Evolutionary conservation across 2,888 invertebrate genomes (phyloP).

Genomic region (Epistrophe eligans): DNA sequence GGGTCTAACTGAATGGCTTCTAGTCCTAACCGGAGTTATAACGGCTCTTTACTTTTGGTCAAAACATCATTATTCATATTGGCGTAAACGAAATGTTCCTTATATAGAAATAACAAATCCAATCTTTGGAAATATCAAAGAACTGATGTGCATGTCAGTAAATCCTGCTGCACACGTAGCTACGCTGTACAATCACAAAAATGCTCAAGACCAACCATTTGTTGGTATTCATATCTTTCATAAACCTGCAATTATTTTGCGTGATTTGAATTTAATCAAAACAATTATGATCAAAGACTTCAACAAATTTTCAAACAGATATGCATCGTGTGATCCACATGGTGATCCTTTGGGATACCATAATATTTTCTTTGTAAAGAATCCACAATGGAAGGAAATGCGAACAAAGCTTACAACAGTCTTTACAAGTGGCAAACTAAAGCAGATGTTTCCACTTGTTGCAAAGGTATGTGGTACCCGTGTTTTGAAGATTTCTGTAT

Average conservation of each 20-base stretch:
- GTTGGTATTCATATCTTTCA: slow-evolving; percentile 83
- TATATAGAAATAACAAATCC: slow-evolving; percentile 82
- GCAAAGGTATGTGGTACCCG: slow-evolving; percentile 78
- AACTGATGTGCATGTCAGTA: slow-evolving; percentile 78
- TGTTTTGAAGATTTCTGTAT: too few species aligned
- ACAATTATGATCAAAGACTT: slow-evolving; percentile 84
- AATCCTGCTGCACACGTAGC: slow-evolving; percentile 5
- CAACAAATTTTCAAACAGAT: slow-evolving; percentile 82
- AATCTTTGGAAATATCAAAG: slow-evolving; percentile 83
- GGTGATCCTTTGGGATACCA: slow-evolving; percentile 82
- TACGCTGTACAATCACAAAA: slow-evolving; percentile 79
- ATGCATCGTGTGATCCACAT: slow-evolving; percentile 79
- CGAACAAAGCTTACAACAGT: slow-evolving; percentile 84
- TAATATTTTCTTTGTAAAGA: slow-evolving; percentile 84
- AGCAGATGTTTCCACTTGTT: slow-evolving; percentile 82
- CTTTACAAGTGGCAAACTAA: slow-evolving; percentile 83
- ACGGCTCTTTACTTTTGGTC: slow-evolving; percentile 82
- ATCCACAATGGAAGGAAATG: slow-evolving; percentile 83
- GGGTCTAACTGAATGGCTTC: slow-evolving; percentile 19
- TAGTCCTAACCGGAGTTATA: slow-evolving; percentile 71
- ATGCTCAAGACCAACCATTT: slow-evolving; percentile 79
- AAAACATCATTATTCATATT: slow-evolving; percentile 79
- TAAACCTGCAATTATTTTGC: slow-evolving; percentile 83
- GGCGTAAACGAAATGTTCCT: slow-evolving; percentile 82
- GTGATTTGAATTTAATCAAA: slow-evolving; percentile 84